Evolutionary conservation across 2,797 vertebrate genomes (phyloP), one percentile per base, ranked within the genome.

Genomic region (Manis javanica): DNA sequence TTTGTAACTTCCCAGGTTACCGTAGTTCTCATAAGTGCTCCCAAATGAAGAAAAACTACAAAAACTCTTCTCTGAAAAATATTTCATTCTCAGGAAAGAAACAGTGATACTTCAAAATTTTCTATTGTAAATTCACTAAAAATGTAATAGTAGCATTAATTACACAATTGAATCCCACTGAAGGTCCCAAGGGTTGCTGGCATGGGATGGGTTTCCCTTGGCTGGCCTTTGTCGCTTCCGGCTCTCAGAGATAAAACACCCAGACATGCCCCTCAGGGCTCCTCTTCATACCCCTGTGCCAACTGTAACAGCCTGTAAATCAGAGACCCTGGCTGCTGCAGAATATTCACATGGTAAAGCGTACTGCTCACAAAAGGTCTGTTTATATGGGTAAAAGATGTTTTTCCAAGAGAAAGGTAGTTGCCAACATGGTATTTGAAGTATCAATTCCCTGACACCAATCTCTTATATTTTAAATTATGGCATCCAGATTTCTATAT

Each of bases 201-300:
- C 88, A 91, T 49, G 14, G n/a, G 72, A 2, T 34, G 24, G 49
- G 14, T 94, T 95, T 90, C 88, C 37, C 61, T 92, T 89, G 79
- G 72, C 61, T 90, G 0, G 0, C 55, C 14, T 81, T 84, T 93
- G 29, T 85, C 59, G 74, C 89, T 96, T 97, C 89, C 83, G 87
- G 66, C 13, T 34, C 71, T 92, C 29, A 81, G 92, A 94, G 96
- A 96, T 74, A 91, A 94, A 88, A 94, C 34, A 94, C n/a, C 63
- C 55, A 87, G 77, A 81, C 31, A 66, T 51, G 31, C 78, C 64
- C 72, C 53, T 89, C 39, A 42, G 14, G 21, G 23, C 42, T 64
- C 84, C 64, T 95, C 13, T 66, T 91, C 42, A 11, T 61, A 34
- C 49, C 15, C 4, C 51, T 71, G 2, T 91, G 87, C 66, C 55